Evolutionary conservation across 2,113 vertebrate species (phyloP).

Genomic region (Pluvianellus socialis): DNA sequence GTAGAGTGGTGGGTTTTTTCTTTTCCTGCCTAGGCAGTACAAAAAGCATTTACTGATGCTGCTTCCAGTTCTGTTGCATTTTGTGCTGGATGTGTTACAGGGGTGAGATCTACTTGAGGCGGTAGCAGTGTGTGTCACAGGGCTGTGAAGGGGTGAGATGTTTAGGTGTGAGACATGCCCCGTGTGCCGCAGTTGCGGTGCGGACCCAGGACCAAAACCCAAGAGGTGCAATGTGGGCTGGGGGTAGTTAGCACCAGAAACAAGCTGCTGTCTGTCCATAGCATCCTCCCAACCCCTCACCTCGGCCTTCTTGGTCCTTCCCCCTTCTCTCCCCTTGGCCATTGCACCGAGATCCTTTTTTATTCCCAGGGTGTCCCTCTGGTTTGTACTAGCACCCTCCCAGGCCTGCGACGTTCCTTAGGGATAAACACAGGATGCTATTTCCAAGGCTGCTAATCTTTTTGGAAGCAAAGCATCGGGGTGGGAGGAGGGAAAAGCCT

Average conservation of each 20-base stretch:
- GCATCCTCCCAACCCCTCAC: not conserved
- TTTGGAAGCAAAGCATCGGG: not conserved
- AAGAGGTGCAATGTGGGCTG: not conserved
- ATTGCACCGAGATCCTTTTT: not conserved
- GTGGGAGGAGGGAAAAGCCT: not conserved
- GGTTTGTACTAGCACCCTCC: not conserved
- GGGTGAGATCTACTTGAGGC: not conserved
- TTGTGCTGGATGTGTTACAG: not conserved
- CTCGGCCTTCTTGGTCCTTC: not conserved
- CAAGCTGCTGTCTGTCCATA: fast-evolving
- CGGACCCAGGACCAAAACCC: not conserved
- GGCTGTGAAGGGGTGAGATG: not conserved
- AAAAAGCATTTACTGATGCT: not conserved
- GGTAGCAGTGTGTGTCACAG: not conserved
- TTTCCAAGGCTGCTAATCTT: not conserved
- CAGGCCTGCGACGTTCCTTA: not conserved
- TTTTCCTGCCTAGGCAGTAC: not conserved
- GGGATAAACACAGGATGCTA: not conserved
- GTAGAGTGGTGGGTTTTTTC: not conserved
- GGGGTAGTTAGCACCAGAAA: not conserved
- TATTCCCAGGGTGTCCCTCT: not conserved
- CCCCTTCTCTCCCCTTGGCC: not conserved
- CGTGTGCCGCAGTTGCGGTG: not conserved
- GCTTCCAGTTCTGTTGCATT: not conserved
- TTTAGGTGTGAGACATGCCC: fast-evolving